Evolutionary conservation across 1,140 invertebrate genomes (phyloP).

Genomic region (Pentalonia nigronervosa): DNA sequence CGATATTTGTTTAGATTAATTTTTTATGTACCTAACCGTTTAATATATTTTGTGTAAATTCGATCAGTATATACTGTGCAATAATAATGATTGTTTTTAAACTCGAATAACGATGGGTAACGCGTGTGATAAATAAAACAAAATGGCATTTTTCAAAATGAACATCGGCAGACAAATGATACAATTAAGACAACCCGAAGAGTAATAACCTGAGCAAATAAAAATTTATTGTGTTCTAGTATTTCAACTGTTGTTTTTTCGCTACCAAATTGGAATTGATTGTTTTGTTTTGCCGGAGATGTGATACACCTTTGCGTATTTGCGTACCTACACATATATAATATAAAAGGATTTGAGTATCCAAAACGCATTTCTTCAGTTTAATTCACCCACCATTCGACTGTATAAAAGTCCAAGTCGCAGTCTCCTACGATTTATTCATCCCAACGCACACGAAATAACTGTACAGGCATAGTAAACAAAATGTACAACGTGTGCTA

Average conservation of each 20-base stretch:
- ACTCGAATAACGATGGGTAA: neutral
- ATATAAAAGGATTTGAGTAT: constrained; percentile 25
- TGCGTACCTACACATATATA: neutral
- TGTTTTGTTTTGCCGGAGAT: constrained; percentile 32
- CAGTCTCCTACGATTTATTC: neutral
- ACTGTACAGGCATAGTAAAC: neutral
- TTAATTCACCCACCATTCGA: neutral
- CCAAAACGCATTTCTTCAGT: constrained; percentile 39
- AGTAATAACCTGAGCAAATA: constrained; percentile 32
- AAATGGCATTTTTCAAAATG: neutral
- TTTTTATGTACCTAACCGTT: too few species aligned
- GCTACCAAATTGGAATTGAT: constrained; percentile 49
- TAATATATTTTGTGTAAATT: too few species aligned
- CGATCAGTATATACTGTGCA: too few species aligned
- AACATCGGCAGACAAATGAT: constrained; percentile 22
- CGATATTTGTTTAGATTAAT: too few species aligned
- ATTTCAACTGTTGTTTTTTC: constrained; percentile 8
- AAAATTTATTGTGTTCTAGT: constrained; percentile 46
- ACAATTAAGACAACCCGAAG: constrained; percentile 19
- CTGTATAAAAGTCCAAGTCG: neutral
- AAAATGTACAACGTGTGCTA: constrained; percentile 33
- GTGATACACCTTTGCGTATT: neutral
- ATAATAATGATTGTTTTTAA: neutral
- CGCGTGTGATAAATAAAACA: neutral
- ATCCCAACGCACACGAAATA: neutral